Percentiles rank a stretch among this genome's conserved stretches.
phyloP scores from a whole-genome alignment of 2,888 invertebrate species.

The Drosophila borborema region DNA sequence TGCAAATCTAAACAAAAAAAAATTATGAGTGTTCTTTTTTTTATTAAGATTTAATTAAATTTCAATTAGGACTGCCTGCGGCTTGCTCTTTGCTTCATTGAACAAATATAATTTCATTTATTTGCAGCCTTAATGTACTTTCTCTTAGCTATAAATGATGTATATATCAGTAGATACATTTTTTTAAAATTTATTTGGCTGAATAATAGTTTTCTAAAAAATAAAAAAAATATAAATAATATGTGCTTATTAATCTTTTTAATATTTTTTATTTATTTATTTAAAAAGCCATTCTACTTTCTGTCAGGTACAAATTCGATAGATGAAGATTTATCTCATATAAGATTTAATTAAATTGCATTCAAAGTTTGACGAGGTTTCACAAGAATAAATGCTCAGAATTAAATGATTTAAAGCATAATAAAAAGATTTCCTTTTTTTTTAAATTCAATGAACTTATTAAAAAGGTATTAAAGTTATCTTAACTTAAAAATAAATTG shows the following conservation, averaged over 20 bases:
- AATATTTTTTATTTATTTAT: not conserved
- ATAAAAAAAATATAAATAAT: not conserved
- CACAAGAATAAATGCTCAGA: too few relatives aligned
- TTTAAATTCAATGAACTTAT: too few relatives aligned
- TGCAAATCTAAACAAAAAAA: not conserved
- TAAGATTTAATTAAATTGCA: not conserved
- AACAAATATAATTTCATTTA: not conserved
- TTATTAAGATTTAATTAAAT: constrained; percentile 12
- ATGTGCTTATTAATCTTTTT: too few relatives aligned
- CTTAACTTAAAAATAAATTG: too few relatives aligned
- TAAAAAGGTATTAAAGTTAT: too few relatives aligned
- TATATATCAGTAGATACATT: not conserved
- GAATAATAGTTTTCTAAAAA: not conserved
- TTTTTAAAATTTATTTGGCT: not conserved
- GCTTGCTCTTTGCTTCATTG: not conserved
- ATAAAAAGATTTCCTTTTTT: too few relatives aligned
- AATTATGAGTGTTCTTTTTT: not conserved
- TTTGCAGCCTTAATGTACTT: not conserved
- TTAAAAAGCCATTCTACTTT: not conserved
- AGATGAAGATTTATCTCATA: too few relatives aligned
- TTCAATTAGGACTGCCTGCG: not conserved
- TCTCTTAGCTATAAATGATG: not conserved
- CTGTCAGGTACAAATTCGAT: too few relatives aligned
- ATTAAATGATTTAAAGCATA: too few relatives aligned
- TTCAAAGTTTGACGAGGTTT: not conserved